Conservation (phyloP, 2,888 invertebrate genomes). For the Pocota personata region DNA sequence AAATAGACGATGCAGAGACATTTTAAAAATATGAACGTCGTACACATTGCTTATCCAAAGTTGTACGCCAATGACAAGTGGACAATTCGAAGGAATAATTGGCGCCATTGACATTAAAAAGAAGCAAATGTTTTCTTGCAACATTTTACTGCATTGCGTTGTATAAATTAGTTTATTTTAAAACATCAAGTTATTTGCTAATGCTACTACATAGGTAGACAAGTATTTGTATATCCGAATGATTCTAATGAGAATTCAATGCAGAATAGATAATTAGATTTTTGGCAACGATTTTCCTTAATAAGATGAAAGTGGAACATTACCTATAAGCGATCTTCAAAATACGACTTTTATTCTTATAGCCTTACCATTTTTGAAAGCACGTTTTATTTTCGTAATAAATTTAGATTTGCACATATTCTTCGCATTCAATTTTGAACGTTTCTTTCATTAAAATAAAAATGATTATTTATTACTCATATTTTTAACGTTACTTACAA, state of each 20-base stretch:
- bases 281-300: conserved; percentile 63
- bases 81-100: conserved; percentile 39
- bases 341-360: conserved; percentile 14
- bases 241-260: conserved; percentile 46
- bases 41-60: background rate
- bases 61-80: conserved; percentile 11
- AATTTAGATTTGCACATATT: background rate
- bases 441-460: background rate
- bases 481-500: no score
- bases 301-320: conserved; percentile 61
- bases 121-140: conserved; percentile 21
- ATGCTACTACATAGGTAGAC: background rate
- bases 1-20: background rate
- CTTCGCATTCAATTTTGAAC: background rate
- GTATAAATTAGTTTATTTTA: conserved; percentile 63
- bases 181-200: conserved; percentile 38
- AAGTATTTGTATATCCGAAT: conserved; percentile 38
- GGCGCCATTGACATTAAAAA: conserved; percentile 72
- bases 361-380: background rate
- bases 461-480: background rate
- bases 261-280: conserved; percentile 56
- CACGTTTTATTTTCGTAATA: background rate
- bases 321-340: conserved; percentile 40
- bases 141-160: conserved; percentile 18
- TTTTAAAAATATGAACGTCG: background rate